Percentiles rank a stretch among this genome's conserved stretches.
Evolutionary conservation across 2,888 invertebrate species (phyloP).

Genomic region (Luperina nickerlii): DNA sequence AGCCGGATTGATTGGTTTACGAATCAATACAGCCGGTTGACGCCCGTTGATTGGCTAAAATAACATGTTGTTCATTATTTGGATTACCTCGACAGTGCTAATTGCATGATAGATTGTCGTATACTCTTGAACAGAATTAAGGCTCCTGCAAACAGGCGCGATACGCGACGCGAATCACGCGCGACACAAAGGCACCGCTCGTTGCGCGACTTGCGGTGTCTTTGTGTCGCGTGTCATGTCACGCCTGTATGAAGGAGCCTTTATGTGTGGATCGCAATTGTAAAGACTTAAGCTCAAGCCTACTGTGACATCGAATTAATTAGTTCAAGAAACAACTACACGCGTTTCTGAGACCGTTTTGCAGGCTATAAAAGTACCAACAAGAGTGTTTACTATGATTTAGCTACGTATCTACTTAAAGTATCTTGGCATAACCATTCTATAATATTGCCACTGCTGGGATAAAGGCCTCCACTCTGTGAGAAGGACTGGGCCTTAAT

Average conservation of each 20-base stretch:
- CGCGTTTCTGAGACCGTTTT: not conserved
- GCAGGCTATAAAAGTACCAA: not conserved
- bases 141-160: too few relatives aligned
- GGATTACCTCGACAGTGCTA: slow-evolving; percentile 38
- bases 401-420: not conserved
- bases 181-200: too few relatives aligned
- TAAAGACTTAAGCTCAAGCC: slow-evolving; percentile 8
- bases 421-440: not conserved
- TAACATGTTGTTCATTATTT: slow-evolving; percentile 53
- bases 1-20: slow-evolving; percentile 51
- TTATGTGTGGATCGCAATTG: slow-evolving; percentile 24
- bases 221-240: too few relatives aligned
- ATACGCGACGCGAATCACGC: too few relatives aligned
- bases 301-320: slow-evolving; percentile 18
- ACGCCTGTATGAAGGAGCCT: too few relatives aligned
- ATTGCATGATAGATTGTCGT: slow-evolving; percentile 49
- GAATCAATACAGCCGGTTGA: slow-evolving; percentile 38
- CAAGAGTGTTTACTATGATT: not conserved
- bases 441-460: not conserved
- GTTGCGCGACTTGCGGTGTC: too few relatives aligned
- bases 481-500: too few relatives aligned
- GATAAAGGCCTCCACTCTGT: not conserved
- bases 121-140: slow-evolving; percentile 27
- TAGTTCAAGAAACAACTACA: slow-evolving; percentile 7
- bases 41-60: slow-evolving; percentile 52